These are phyloP conservation scores for Sitta europaea DNA, from an alignment of 2,113 vertebrate species.

Conservation along the genomic window DNA sequence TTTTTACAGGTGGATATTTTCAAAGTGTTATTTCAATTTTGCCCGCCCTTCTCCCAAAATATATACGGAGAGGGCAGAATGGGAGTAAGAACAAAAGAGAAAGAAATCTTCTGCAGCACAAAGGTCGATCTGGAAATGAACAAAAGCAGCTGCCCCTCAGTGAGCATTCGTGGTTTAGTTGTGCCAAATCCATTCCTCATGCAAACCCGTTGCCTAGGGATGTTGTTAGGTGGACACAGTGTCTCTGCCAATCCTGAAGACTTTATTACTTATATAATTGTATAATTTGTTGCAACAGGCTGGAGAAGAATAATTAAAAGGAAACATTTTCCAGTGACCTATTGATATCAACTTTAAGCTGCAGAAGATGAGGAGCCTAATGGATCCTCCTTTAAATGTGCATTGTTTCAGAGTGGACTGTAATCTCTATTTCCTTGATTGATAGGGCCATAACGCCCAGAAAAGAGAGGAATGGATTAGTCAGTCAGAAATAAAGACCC, in stretches of 20 bases:
- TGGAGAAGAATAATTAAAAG: background rate
- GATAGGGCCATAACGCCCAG: constrained; percentile 5
- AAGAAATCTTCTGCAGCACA: background rate
- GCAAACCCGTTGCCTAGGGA: background rate
- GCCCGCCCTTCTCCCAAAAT: background rate
- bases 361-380: background rate
- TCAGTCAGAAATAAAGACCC: constrained; percentile 30
- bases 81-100: background rate
- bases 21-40: background rate
- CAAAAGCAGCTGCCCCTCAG: background rate
- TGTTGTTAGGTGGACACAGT: background rate
- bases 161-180: background rate
- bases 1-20: background rate
- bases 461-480: background rate
- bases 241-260: background rate
- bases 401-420: background rate
- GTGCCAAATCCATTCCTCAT: background rate
- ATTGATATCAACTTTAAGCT: background rate
- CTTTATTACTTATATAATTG: background rate
- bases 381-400: background rate
- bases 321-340: background rate
- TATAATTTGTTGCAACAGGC: background rate
- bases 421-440: constrained; percentile 42
- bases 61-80: background rate
- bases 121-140: background rate